These are phyloP conservation scores for Gari tellinella DNA, from an alignment of 2,888 invertebrate genomes.

Conservation along the genomic window DNA sequence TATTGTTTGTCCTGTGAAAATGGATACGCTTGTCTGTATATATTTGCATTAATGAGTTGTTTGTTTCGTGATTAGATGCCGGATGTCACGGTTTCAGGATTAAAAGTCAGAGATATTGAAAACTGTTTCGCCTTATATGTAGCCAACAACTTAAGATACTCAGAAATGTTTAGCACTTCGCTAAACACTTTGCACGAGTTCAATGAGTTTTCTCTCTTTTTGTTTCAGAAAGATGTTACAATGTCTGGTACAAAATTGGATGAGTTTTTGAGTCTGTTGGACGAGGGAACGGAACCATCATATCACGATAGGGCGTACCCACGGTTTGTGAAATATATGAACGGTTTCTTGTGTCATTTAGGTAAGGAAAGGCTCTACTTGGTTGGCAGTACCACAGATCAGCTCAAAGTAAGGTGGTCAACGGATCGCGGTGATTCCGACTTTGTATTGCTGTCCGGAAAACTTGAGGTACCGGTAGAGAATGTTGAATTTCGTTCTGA, in stretches of 20 bases:
- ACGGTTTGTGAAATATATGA: constrained; percentile 25
- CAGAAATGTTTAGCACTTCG: no score
- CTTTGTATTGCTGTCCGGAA: neutral
- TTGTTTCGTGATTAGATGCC: no score
- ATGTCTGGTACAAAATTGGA: neutral
- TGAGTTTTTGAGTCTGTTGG: neutral
- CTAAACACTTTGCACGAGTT: no score
- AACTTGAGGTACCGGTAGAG: neutral
- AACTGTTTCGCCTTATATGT: no score
- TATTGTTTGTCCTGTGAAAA: no score
- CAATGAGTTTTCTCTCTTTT: no score
- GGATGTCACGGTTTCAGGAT: no score
- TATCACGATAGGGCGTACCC: constrained; percentile 20
- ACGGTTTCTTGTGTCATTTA: constrained; percentile 12
- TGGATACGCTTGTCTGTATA: no score
- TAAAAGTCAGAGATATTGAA: no score
- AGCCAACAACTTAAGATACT: no score
- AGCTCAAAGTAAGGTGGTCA: neutral
- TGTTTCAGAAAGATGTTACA: no score
- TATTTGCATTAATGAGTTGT: no score
- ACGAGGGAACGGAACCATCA: constrained; percentile 23
- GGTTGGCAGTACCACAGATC: constrained; percentile 7
- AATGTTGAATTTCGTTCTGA: neutral
- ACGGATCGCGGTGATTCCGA: constrained; percentile 5
- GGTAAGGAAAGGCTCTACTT: constrained; percentile 3